These are phyloP conservation scores for Dynastes hyllus DNA, from an alignment of 2,888 invertebrate genomes.

Conservation along the genomic window DNA sequence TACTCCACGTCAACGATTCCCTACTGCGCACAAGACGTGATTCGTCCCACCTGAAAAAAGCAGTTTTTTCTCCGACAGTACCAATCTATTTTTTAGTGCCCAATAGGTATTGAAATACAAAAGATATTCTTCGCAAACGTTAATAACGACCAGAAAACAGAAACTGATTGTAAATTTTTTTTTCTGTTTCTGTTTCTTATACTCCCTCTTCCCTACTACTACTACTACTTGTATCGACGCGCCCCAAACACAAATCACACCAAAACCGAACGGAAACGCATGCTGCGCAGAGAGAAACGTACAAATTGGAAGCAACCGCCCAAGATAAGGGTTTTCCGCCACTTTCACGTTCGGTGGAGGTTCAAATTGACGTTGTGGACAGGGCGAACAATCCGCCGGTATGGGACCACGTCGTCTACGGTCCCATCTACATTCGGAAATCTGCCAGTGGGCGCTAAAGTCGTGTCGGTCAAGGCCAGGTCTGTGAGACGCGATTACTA, in stretches of 20 bases:
- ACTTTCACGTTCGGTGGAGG: slow-evolving; percentile 96
- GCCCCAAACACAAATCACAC: slow-evolving; percentile 29
- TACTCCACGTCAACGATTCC: no score
- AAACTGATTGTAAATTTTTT: slow-evolving; percentile 46
- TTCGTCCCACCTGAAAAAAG: no score
- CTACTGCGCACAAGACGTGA: no score
- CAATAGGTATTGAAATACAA: no score
- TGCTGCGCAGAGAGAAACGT: slow-evolving; percentile 90
- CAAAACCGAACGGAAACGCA: neutral
- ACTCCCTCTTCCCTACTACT: slow-evolving; percentile 14
- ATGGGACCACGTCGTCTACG: slow-evolving; percentile 97
- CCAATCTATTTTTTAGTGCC: no score
- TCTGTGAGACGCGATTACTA: slow-evolving; percentile 76
- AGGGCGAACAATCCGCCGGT: slow-evolving; percentile 98
- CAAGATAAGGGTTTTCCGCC: slow-evolving; percentile 97
- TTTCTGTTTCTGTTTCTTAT: slow-evolving; percentile 40
- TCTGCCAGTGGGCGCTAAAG: slow-evolving; percentile 97
- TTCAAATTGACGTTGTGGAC: slow-evolving; percentile 99
- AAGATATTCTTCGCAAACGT: neutral
- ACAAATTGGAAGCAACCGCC: slow-evolving; percentile 98
- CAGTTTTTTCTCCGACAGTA: no score
- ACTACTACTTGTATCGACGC: slow-evolving; percentile 14
- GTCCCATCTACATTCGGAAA: slow-evolving; percentile 98
- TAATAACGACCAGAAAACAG: neutral
- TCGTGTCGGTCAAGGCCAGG: slow-evolving; percentile 99